Evolutionary conservation across 2,888 invertebrate species (phyloP), one percentile per base, ranked within the genome.

Genomic region (Uropetala carovei): DNA sequence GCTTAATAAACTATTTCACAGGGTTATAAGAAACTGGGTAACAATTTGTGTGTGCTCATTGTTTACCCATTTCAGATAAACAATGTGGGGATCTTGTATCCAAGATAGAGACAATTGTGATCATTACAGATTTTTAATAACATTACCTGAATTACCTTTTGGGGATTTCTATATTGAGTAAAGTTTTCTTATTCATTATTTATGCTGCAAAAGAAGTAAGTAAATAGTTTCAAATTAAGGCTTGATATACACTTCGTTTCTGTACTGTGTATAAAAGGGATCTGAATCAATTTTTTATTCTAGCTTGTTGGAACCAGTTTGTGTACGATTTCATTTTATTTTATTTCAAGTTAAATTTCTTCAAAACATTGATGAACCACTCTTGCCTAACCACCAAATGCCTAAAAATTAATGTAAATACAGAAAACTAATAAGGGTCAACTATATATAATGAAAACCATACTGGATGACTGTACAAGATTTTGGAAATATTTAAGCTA

Each of bases 341-440:
- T 27, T n/a, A 13, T 10, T 75, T 75, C 22, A 27, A 27, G 75
- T 43, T 43, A 43, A 27, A 75, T 27, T 27, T 75, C 86, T 64
- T 18, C 16, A 59, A 89, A 64, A 68, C 64, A 64, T 43, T 89
- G 64, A 30, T 89, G 64, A 64, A 64, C 89, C 89, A 89, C 60
- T 64, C 89, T 43, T 89, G 89, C 89, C 89, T 89, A 89, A 64
- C 64, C 89, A 89, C 89, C 89, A 89, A 64, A 64, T 89, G 89
- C 89, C 89, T 89, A 89, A 64, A 60, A 89, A 43, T 89, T 60
- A 64, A 89, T 89, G 60, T 89, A 68, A 64, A 89, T 89, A 75
- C 75, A 27, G 7, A 75, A 75, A 27, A 27, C 75, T 75, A 27
- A 75, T 75, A 75, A 75, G 27, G 75, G 75, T 75, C 27, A 27